A percentile compares a stretch with the other conserved stretches of the same genome.
These are phyloP conservation scores for Heliconius charithonia DNA, from an alignment of 2,888 invertebrate genomes.

Conservation along the genomic window DNA sequence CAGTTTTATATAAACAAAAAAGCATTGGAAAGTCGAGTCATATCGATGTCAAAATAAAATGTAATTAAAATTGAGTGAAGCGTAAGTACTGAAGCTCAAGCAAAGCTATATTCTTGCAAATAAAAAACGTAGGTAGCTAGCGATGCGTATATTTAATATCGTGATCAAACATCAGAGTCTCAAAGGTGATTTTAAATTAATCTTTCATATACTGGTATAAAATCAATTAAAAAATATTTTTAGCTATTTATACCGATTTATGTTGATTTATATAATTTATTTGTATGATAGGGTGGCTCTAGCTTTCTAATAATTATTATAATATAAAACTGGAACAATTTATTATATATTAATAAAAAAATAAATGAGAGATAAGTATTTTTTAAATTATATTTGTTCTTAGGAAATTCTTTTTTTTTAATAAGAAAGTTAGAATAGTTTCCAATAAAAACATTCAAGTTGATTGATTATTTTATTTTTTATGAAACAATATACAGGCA, in stretches of 20 bases:
- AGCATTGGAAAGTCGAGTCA: background rate
- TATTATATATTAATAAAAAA: no score
- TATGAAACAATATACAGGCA: no score
- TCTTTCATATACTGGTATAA: background rate
- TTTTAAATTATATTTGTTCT: background rate
- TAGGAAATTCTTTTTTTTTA: background rate
- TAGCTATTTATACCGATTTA: background rate
- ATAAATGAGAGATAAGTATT: background rate
- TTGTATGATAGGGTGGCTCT: background rate
- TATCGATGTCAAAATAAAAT: background rate
- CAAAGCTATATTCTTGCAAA: background rate
- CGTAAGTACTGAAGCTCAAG: background rate
- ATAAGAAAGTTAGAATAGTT: no score
- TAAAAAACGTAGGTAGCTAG: background rate
- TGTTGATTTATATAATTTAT: background rate
- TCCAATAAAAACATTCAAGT: no score
- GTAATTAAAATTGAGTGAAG: slow-evolving; percentile 3
- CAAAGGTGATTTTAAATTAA: slow-evolving; percentile 5
- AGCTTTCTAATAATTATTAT: no score
- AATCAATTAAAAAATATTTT: background rate
- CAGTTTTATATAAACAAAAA: no score
- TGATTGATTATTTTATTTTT: no score
- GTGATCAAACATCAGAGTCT: background rate
- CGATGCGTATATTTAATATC: slow-evolving; percentile 5
- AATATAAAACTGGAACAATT: no score